Conservation (phyloP, 30 jellyfish, hydroid and myxozoan species). For the Pelagia noctiluca region DNA sequence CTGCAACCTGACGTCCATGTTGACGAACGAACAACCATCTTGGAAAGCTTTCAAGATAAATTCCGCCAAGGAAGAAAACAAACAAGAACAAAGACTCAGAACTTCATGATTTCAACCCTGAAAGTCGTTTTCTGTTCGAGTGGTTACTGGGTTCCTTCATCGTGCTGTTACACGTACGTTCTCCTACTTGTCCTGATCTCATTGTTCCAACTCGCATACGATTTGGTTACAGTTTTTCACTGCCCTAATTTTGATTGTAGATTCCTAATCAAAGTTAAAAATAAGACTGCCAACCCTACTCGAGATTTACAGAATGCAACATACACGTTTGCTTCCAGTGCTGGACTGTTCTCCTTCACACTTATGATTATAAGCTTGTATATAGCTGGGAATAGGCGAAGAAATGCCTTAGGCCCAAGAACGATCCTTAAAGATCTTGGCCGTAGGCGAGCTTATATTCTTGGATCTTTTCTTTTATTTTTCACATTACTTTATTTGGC, state of each 20-base stretch:
- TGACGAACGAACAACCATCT: neutral
- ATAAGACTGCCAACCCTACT: conserved; percentile 23
- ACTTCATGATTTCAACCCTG: neutral
- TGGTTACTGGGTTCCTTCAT: conserved; percentile 21
- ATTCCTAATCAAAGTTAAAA: neutral
- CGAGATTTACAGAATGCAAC: conserved; percentile 44
- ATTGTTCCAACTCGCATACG: conserved; percentile 20
- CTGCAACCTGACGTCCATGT: neutral
- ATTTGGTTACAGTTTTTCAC: conserved; percentile 10
- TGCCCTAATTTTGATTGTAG: conserved; percentile 28
- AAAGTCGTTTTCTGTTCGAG: neutral
- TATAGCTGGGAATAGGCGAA: conserved; percentile 1
- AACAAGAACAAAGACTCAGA: too few species aligned
- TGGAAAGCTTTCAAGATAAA: neutral
- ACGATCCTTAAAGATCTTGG: conserved; percentile 11
- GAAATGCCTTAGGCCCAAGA: conserved; percentile 18
- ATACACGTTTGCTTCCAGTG: conserved; percentile 50
- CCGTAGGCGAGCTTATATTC: neutral
- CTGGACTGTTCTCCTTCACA: conserved; percentile 43
- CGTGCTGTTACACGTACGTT: neutral
- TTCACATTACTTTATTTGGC: neutral
- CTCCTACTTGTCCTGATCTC: neutral
- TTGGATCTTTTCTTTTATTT: neutral
- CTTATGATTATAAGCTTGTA: conserved; percentile 47
- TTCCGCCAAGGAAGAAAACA: conserved; percentile 3